phyloP scores from a whole-genome alignment of 2,888 invertebrate species.

The Drosophila hawaiiensis region DNA sequence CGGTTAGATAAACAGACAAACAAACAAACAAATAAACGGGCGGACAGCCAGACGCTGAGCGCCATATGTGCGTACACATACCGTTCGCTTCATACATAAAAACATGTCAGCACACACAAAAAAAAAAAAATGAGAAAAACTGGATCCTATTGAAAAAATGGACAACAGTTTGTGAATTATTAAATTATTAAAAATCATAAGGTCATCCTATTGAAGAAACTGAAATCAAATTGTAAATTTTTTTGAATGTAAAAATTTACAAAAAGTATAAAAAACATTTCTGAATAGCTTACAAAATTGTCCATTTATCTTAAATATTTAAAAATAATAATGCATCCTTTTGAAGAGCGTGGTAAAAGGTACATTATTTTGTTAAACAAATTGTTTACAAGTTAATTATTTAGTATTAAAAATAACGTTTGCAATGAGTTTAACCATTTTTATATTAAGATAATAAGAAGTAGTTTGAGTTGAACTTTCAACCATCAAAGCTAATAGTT shows the following conservation, averaged over 20 bases:
- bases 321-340: neutral
- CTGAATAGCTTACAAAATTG: neutral
- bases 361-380: neutral
- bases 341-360: neutral
- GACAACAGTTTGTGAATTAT: neutral
- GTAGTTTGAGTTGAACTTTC: neutral
- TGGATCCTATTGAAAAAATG: neutral
- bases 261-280: neutral
- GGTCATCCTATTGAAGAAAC: neutral
- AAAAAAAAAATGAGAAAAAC: neutral
- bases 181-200: neutral
- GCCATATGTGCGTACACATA: constrained; percentile 67
- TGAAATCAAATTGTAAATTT: neutral
- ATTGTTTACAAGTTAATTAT: too few relatives aligned
- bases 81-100: constrained; percentile 42
- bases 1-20: constrained; percentile 47
- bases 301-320: neutral
- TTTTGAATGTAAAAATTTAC: neutral
- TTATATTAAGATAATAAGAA: neutral
- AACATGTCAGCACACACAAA: constrained; percentile 10
- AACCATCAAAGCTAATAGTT: neutral
- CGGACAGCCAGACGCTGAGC: constrained; percentile 43
- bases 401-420: neutral
- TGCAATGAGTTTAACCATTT: neutral
- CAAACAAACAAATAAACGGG: constrained; percentile 41